These are phyloP conservation scores for Philopedon plagiatum DNA, from an alignment of 2,888 invertebrate genomes.

Conservation along the genomic window DNA sequence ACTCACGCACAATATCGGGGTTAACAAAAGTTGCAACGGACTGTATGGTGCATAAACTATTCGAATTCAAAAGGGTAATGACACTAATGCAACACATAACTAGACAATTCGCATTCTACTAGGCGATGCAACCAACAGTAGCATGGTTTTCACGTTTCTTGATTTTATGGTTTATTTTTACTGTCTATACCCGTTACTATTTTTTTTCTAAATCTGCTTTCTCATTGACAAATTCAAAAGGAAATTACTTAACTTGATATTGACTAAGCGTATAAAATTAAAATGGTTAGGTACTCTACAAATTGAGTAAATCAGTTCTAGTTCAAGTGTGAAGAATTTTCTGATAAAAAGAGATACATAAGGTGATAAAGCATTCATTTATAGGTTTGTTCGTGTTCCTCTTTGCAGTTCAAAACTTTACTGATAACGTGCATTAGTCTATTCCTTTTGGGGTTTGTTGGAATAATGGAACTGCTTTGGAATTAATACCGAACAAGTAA, in stretches of 20 bases:
- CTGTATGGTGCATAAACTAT: constrained; percentile 14
- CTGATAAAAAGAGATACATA: too few relatives aligned
- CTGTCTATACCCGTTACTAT: constrained; percentile 24
- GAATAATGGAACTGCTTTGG: too few relatives aligned
- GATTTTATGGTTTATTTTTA: constrained; percentile 30
- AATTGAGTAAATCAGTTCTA: too few relatives aligned
- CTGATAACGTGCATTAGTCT: too few relatives aligned
- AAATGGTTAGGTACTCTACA: too few relatives aligned
- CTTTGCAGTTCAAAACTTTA: too few relatives aligned
- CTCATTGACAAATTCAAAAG: constrained; percentile 10
- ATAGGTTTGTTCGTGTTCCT: too few relatives aligned
- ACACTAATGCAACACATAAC: constrained; percentile 46
- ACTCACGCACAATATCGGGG: constrained; percentile 1
- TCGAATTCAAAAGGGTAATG: constrained; percentile 39
- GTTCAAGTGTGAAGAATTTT: too few relatives aligned
- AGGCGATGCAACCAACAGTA: constrained; percentile 33
- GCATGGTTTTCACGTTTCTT: constrained; percentile 41
- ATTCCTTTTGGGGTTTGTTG: too few relatives aligned
- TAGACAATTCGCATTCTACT: constrained; percentile 44
- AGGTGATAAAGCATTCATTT: too few relatives aligned
- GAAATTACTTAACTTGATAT: neutral
- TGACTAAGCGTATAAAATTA: too few relatives aligned
- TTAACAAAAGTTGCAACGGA: constrained; percentile 34
- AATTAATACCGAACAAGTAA: too few relatives aligned
- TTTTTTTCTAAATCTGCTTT: constrained; percentile 10